Conservation (phyloP, 2,113 vertebrate genomes). For the Cephalopterus ornatus region DNA sequence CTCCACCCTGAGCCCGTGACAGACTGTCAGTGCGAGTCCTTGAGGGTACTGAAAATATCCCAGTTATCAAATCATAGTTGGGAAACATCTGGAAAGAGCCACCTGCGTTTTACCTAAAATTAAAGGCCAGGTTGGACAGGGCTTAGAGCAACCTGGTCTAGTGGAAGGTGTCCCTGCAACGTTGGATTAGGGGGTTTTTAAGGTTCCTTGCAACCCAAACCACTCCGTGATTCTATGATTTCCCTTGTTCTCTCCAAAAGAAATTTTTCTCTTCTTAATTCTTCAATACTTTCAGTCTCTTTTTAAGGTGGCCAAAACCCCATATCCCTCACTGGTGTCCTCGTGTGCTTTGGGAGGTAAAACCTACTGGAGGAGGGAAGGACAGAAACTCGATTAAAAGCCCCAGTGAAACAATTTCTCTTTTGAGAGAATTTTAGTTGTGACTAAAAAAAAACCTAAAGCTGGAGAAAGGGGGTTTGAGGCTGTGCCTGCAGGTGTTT, state of each 20-base stretch:
- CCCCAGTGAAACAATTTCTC: background rate
- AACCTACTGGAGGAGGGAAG: background rate
- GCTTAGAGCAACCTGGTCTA: background rate
- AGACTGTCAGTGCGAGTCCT: background rate
- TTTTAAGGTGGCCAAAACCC: fast-evolving
- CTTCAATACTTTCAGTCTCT: background rate
- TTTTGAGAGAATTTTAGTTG: background rate
- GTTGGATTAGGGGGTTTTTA: background rate
- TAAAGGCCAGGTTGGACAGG: background rate
- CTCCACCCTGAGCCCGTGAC: background rate
- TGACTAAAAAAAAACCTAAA: background rate
- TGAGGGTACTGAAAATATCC: background rate
- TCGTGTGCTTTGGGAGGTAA: background rate
- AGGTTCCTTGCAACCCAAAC: background rate
- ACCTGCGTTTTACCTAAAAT: fast-evolving
- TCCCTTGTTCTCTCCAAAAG: background rate
- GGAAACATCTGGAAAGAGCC: background rate
- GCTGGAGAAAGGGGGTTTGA: fast-evolving
- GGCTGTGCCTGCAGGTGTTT: background rate
- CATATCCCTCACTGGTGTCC: background rate
- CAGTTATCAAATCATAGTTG: background rate
- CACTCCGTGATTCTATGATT: background rate
- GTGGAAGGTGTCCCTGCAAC: background rate
- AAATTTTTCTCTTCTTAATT: background rate
- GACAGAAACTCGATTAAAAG: background rate